Conservation (phyloP, 2,797 vertebrate genomes). For the Cottoperca gobio region DNA sequence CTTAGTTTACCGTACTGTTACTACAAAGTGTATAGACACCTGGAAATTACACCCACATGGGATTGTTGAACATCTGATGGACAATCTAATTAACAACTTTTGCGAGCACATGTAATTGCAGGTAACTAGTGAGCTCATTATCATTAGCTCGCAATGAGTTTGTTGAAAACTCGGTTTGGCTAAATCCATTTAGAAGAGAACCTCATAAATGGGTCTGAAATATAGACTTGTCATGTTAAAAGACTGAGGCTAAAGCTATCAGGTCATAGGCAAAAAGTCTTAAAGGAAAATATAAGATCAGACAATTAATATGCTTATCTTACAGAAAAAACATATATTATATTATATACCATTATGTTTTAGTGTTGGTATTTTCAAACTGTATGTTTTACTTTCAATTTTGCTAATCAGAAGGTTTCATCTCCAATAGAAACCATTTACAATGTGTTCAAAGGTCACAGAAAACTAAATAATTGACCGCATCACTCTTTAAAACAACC, state of each 20-base stretch:
- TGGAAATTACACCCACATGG: neutral
- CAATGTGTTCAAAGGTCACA: neutral
- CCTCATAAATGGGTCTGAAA: too few species aligned
- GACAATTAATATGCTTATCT: neutral
- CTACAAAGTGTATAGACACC: neutral
- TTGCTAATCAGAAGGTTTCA: neutral
- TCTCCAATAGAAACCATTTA: neutral
- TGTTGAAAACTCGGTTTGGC: neutral
- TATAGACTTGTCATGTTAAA: neutral
- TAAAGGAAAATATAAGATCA: neutral
- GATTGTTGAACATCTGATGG: neutral
- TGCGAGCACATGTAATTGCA: neutral
- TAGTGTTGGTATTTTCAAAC: neutral
- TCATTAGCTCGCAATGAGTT: neutral
- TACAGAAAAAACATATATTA: neutral
- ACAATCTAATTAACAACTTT: neutral
- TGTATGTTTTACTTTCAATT: neutral
- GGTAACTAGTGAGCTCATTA: neutral
- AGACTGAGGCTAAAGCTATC: neutral
- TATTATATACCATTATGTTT: neutral
- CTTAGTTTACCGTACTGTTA: neutral
- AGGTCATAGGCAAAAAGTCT: neutral
- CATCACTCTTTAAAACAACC: neutral
- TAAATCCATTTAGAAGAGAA: too few species aligned
- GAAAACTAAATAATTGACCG: neutral